Percentiles rank a stretch among this genome's conserved stretches.
phyloP scores from a whole-genome alignment of 2,888 invertebrate genomes.

The Acrobasis suavella region DNA sequence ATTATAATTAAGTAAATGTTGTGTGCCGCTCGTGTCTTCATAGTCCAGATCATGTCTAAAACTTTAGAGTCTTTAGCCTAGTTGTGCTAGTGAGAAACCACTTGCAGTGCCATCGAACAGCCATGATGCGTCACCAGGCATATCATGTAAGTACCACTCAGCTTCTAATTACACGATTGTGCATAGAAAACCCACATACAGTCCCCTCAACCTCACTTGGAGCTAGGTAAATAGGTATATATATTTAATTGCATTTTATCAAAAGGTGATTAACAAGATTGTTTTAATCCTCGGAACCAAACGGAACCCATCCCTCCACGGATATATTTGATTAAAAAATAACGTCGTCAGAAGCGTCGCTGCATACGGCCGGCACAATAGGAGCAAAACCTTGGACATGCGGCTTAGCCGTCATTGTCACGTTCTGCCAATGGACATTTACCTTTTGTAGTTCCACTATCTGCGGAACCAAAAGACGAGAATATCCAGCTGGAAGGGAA shows the following conservation, averaged over 20 bases:
- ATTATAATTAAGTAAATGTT: no score
- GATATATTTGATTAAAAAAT: constrained; percentile 84
- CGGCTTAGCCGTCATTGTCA: constrained; percentile 80
- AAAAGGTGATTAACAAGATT: neutral
- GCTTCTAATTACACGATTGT: no score
- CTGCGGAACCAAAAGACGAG: constrained; percentile 56
- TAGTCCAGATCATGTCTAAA: no score
- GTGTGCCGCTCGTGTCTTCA: no score
- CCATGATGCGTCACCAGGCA: no score
- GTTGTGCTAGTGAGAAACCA: no score
- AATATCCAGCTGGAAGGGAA: constrained; percentile 27
- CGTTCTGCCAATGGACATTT: constrained; percentile 57
- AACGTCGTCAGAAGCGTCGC: constrained; percentile 81
- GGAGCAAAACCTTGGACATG: constrained; percentile 69
- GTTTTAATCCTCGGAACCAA: neutral
- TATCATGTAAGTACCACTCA: no score
- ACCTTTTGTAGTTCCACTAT: constrained; percentile 74
- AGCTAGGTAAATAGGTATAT: neutral
- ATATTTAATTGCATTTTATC: neutral
- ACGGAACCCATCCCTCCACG: constrained; percentile 47
- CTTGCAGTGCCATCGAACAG: no score
- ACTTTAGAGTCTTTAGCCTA: no score
- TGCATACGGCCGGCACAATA: constrained; percentile 64
- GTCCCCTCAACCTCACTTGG: neutral
- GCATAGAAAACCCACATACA: no score